phyloP scores from a whole-genome alignment of 2,113 vertebrate species.

The Columbina picui region DNA sequence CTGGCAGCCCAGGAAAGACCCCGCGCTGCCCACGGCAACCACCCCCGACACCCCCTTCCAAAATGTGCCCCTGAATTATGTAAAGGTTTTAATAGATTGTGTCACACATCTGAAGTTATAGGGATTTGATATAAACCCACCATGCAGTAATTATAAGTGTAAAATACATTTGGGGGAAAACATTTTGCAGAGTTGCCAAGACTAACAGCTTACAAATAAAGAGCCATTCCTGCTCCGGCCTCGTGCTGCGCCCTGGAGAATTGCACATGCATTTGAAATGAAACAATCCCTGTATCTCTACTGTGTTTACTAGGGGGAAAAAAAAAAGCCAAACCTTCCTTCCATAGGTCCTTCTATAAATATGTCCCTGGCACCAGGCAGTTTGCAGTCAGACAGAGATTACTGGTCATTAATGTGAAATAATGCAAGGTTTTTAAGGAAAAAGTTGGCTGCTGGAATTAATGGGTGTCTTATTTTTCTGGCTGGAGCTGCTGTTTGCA shows the following conservation, averaged over 20 bases:
- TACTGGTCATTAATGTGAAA: not conserved
- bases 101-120: conserved; percentile 52
- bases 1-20: conserved; percentile 76
- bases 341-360: not conserved
- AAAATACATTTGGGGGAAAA: conserved; percentile 54
- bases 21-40: not conserved
- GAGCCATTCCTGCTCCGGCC: conserved; percentile 11
- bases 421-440: conserved; percentile 1
- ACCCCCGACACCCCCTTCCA: not conserved
- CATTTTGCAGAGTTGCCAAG: conserved; percentile 30
- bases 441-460: conserved; percentile 28
- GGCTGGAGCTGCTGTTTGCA: conserved; percentile 28
- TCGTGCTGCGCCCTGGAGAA: conserved; percentile 51
- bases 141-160: conserved; percentile 60
- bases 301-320: not conserved
- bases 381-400: not conserved
- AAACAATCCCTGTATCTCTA: conserved; percentile 20
- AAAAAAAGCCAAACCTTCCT: not conserved
- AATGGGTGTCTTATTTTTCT: conserved; percentile 36
- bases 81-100: conserved; percentile 25
- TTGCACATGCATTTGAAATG: conserved; percentile 50
- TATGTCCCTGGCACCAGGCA: not conserved
- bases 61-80: not conserved
- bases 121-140: conserved; percentile 52
- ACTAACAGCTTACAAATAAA: conserved; percentile 63